Percentiles rank a stretch among this genome's conserved stretches.
Conservation (phyloP, 2,797 vertebrate species). For the Enteromius anoplus region DNA sequence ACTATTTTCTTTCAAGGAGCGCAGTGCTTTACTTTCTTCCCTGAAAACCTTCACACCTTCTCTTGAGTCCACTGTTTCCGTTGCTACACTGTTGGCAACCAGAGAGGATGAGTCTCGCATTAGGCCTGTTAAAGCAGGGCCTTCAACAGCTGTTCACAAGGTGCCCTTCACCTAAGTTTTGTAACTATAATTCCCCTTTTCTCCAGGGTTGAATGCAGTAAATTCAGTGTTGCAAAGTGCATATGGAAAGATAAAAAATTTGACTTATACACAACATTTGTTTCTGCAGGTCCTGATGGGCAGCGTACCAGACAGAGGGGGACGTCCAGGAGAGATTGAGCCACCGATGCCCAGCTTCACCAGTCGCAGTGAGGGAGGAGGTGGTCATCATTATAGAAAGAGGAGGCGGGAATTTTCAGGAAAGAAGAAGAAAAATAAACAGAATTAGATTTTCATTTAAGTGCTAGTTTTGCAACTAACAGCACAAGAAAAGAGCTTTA, state of each 20-base stretch:
- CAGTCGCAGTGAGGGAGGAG: constrained; percentile 72
- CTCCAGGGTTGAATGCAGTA: not conserved
- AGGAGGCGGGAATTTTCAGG: constrained; percentile 65
- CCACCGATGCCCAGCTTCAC: constrained; percentile 85
- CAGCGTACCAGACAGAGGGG: constrained; percentile 86
- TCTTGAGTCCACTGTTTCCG: constrained; percentile 69
- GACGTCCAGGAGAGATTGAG: constrained; percentile 87
- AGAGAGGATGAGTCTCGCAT: constrained; percentile 84
- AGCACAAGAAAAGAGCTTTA: not conserved
- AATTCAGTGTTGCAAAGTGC: not conserved
- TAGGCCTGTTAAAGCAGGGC: constrained; percentile 76
- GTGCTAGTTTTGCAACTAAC: constrained; percentile 13
- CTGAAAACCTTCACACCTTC: constrained; percentile 69
- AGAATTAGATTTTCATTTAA: constrained; percentile 24
- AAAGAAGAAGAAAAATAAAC: constrained; percentile 77
- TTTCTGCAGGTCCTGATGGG: constrained; percentile 81
- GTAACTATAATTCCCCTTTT: not conserved
- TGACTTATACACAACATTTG: constrained; percentile 1
- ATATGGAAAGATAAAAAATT: not conserved
- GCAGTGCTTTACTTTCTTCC: constrained; percentile 69
- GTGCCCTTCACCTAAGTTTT: constrained; percentile 63
- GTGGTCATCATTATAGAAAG: constrained; percentile 47
- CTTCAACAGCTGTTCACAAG: constrained; percentile 82
- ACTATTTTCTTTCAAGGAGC: constrained; percentile 68
- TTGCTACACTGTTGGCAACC: constrained; percentile 80